Evolutionary conservation across 2,888 invertebrate genomes (phyloP).

Genomic region (Acleris emargana): DNA sequence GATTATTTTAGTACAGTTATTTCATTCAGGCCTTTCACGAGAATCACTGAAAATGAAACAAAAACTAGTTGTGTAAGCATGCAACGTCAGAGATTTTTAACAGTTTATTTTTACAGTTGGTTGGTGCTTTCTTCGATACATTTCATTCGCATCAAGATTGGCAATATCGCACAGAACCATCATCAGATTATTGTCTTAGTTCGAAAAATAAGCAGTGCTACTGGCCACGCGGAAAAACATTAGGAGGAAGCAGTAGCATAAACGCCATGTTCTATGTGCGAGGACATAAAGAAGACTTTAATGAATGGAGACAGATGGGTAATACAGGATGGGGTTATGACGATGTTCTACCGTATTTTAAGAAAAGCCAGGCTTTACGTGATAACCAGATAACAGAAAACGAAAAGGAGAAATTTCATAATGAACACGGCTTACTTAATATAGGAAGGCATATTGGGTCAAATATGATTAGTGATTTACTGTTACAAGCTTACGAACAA

Average conservation of each 20-base stretch:
- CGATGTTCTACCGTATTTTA: conserved; percentile 84
- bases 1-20: no score
- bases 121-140: conserved; percentile 37
- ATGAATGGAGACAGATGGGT: conserved; percentile 70
- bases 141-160: conserved; percentile 83
- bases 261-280: conserved; percentile 85
- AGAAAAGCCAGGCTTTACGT: conserved; percentile 36
- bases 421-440: conserved; percentile 60
- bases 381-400: conserved; percentile 18
- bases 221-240: conserved; percentile 85
- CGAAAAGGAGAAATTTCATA: conserved; percentile 41
- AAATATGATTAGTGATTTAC: conserved; percentile 35
- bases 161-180: conserved; percentile 92
- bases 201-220: conserved; percentile 74
- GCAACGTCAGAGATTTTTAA: no score
- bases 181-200: conserved; percentile 88
- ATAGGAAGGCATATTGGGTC: conserved; percentile 55
- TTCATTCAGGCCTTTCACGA: no score
- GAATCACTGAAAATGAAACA: no score
- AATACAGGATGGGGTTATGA: conserved; percentile 85
- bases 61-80: no score
- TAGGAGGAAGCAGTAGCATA: conserved; percentile 85
- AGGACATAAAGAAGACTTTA: conserved; percentile 83
- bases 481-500: conserved; percentile 56
- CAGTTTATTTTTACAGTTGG: conserved; percentile 35